Evolutionary conservation across 2,888 invertebrate genomes (phyloP).

Genomic region (Stenotaenia linearis): DNA sequence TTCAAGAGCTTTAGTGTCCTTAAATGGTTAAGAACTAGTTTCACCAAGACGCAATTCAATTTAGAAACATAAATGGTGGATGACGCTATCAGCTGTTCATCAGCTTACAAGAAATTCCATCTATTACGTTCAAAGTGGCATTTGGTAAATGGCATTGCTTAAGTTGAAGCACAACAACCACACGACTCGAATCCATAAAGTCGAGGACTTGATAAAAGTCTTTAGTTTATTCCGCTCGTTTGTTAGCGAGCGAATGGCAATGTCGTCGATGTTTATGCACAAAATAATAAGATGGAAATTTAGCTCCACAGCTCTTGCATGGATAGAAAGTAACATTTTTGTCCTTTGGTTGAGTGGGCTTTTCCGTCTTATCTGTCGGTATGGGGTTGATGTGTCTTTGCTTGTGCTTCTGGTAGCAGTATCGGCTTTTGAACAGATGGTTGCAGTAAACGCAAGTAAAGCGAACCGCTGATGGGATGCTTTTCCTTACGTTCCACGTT

Average conservation of each 20-base stretch:
- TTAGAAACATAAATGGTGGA: no score
- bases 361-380: not conserved
- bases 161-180: no score
- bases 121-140: no score
- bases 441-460: slow-evolving; percentile 70
- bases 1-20: no score
- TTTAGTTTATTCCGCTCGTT: no score
- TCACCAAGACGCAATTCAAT: no score
- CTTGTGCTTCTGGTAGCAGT: slow-evolving; percentile 77
- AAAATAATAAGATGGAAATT: slow-evolving; percentile 89
- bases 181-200: no score
- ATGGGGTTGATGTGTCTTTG: slow-evolving; percentile 60
- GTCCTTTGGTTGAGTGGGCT: slow-evolving; percentile 52
- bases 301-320: slow-evolving; percentile 85
- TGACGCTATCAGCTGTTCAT: no score
- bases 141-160: no score
- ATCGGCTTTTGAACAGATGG: slow-evolving; percentile 74
- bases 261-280: slow-evolving; percentile 84
- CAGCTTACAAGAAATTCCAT: no score
- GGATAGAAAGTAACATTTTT: slow-evolving; percentile 86
- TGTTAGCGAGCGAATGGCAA: slow-evolving; percentile 56
- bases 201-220: no score
- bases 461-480: not conserved
- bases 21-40: no score
- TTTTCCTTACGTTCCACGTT: not conserved